phyloP scores from a whole-genome alignment of 2,888 invertebrate species.

The Alentia gelatinosa region DNA sequence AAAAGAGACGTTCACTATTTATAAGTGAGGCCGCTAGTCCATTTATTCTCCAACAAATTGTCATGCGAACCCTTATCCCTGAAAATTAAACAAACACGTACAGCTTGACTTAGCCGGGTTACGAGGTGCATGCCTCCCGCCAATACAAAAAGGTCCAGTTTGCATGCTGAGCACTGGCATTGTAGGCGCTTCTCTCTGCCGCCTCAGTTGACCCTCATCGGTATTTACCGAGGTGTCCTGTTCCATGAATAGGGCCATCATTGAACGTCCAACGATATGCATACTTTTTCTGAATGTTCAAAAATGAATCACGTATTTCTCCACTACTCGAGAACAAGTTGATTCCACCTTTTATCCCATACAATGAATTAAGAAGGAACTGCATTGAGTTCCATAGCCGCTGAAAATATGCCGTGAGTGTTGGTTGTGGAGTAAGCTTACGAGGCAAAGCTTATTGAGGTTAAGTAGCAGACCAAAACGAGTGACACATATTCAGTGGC shows the following conservation, averaged over 20 bases:
- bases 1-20: too few species aligned
- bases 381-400: too few species aligned
- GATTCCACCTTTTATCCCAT: too few species aligned
- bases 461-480: too few species aligned
- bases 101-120: not conserved
- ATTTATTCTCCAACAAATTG: not conserved
- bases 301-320: not conserved
- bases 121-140: not conserved
- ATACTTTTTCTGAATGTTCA: not conserved
- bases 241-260: not conserved
- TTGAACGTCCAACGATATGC: not conserved
- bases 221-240: not conserved
- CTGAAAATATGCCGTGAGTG: too few species aligned
- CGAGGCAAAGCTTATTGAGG: too few species aligned
- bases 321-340: too few species aligned
- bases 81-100: not conserved
- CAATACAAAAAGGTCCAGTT: not conserved
- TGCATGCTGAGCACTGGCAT: not conserved
- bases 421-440: too few species aligned
- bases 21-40: too few species aligned
- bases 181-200: not conserved
- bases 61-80: not conserved
- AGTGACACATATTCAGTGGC: too few species aligned
- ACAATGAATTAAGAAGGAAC: too few species aligned
- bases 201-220: not conserved